These are phyloP conservation scores for Excalfactoria chinensis DNA, from an alignment of 2,113 vertebrate species.

Conservation along the genomic window DNA sequence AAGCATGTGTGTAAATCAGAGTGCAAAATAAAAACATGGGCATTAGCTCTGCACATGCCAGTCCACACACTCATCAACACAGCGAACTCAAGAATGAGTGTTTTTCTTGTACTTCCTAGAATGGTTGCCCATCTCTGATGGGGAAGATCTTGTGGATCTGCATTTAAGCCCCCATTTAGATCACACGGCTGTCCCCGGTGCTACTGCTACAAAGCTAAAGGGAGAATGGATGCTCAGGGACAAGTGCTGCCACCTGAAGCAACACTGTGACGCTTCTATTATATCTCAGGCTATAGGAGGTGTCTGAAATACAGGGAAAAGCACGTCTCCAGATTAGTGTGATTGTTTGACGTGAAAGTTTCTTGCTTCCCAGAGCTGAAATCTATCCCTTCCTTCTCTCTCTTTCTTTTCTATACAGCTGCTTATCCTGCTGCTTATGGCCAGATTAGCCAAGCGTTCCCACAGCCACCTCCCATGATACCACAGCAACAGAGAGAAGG, in stretches of 20 bases:
- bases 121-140: background rate
- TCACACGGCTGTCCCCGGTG: fast-evolving
- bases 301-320: background rate
- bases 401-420: conserved; percentile 79
- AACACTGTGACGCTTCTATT: fast-evolving
- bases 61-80: fast-evolving
- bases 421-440: conserved; percentile 99
- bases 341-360: background rate
- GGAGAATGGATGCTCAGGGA: background rate
- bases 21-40: background rate
- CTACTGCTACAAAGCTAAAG: background rate
- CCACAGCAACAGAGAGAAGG: conserved; percentile 99
- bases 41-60: fast-evolving
- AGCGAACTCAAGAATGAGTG: fast-evolving
- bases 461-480: conserved; percentile 97
- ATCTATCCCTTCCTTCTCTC: conserved; percentile 53
- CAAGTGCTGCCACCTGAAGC: background rate
- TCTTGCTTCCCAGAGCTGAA: conserved; percentile 54
- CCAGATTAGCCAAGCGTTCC: conserved; percentile 99
- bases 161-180: background rate
- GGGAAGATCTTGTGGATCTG: background rate
- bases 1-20: background rate
- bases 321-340: background rate
- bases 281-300: fast-evolving
- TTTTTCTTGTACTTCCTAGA: background rate